Base-by-base conservation (phyloP, 2,797 vertebrate species). In the Thunnus albacares region DNA sequence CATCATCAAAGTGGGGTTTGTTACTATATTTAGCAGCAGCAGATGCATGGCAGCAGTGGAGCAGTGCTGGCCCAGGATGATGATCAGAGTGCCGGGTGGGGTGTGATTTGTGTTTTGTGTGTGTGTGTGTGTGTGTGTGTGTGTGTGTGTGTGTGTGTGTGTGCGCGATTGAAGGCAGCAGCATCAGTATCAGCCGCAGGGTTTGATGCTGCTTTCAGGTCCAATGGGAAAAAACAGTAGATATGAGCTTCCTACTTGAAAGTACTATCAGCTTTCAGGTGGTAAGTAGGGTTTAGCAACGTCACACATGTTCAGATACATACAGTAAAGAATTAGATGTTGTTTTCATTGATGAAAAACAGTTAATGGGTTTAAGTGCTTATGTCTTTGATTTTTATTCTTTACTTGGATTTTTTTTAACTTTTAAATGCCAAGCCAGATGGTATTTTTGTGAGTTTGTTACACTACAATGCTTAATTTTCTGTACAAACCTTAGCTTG, bases 21-120 rank as follows among this genome's bases (percentile, higher is more conserved):
- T 56, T 79, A 57, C 88, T 95, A 95, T 94, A 89, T 95, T 95
- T 95, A 95, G 94, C 80, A 83, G 84, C 89, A 80, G 81, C 82
- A 80, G 90, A 90, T 91, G 86, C 89, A 89, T 58, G 77, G 89
- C 51, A 41, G 77, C 52, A 51, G 71, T 60, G 79, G 72, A 88
- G 84, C 76, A 52, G 82, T 15, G 62, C 73, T 55, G 86, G 87
- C 89, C 87, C 67, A 41, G 84, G 88, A 87, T 86, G 80, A 70
- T 75, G 87, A 90, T 86, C 83, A 69, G 41, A 72, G 64, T 35
- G 66, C 43, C 20, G 75, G 82, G 78, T 72, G 77, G 71, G 58
- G 52, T 75, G 58, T 70, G 65, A 66, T 67, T 49, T 76, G 41
- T 74, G 33, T 45, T 28, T 64, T n/a, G n/a, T n/a, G 22, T 38